Base-by-base conservation (phyloP, 23 tunicate genomes). In the Halocynthia aurantium region DNA sequence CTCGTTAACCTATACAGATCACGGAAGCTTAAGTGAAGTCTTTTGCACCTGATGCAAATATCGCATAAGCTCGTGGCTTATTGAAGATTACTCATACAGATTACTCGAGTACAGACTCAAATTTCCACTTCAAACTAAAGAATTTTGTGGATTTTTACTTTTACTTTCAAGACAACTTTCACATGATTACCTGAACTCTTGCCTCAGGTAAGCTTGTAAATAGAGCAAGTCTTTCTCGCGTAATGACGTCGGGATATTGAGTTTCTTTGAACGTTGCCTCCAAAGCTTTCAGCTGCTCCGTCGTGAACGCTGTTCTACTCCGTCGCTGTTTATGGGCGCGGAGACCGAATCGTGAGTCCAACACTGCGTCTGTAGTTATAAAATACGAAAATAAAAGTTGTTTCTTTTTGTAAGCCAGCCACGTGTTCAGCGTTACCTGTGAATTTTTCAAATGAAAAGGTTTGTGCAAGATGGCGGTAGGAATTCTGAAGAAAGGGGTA, bases 221-320 rank as follows among this genome's bases (percentile, higher is more conserved):
- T 40, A 85, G 51, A 6, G 97, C 97, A 71, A 90, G 60, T 51
- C 77, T 85, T 62, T 90, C 90, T 1, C 97, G 57, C 7, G 85
- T 81, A 55, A 80, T 77, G 71, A 90, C 90, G 61, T 90, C 97
- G 8, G 97, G 97, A 81, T 90, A 90, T 22, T 85, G 86, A 17
- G 86, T 84, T 62, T 81, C 86, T 22, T 56, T 72, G 69, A 90
- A 90, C 13, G 86, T 84, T 51, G 83, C 70, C 77, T 90, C 97
- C 69, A 90, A 70, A 50, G 90, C 90, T 61, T 85, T 84, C 52
- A 90, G 72, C 61, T 90, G 97, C 17, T 67, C 68, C 2, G 97
- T 63, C 20, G 97, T 90, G 76, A 90, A 90, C 8, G 90, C 90
- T 22, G 97, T 90, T 61, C 97, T 81, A 54, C 90, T 85, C 18